Evolutionary conservation across 2,888 invertebrate species (phyloP), one percentile per base, ranked within the genome.

Genomic region (Chelonus formosanus): DNA sequence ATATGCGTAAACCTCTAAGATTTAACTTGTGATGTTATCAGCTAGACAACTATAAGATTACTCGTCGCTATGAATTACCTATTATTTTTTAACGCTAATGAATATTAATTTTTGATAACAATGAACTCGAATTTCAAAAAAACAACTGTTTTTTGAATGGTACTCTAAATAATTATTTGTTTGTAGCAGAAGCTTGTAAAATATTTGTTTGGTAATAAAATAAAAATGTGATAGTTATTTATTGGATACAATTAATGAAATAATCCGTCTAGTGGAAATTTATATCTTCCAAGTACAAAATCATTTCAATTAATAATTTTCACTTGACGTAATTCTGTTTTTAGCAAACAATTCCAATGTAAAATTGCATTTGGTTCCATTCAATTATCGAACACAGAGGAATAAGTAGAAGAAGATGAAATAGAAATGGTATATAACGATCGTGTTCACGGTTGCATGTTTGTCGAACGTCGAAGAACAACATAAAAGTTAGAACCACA

Each of bases 401-500:
- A 31, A 60, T 34, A 40, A 8, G 57, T 44, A 20, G 10, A 8
- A 32, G 52, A 7, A 48, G 48, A 48, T 20, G 48, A 48, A 20
- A 48, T 34, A 43, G 32, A 10, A 52, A 35, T 43, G 47, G 36
- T 44, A 62, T 54, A 44, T 31, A 55, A 47, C 54, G 54, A 32
- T 20, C 10, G 44, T 20, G 35, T 8, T 31, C 31, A 31, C 54
- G 43, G 36, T 55, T 32, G 54, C 45, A 62, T 54, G 47, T 44
- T 54, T 53, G 54, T 52, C 34, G 52, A 52, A 52, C 34, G 52
- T 52, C 52, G 31, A 52, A 52, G 54, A 62, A 45, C 40, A 53
- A 50, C 40, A 47, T 59, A 53, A 59, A 65, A 54, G 53, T 65
- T 65, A 53, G 44, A 62, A 62, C 63, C 52, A 43, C 50, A 59